A percentile compares a stretch with the other conserved stretches of the same genome.
These are phyloP conservation scores for Pseudorasbora parva DNA, from an alignment of 2,113 vertebrate species.

Conservation along the genomic window DNA sequence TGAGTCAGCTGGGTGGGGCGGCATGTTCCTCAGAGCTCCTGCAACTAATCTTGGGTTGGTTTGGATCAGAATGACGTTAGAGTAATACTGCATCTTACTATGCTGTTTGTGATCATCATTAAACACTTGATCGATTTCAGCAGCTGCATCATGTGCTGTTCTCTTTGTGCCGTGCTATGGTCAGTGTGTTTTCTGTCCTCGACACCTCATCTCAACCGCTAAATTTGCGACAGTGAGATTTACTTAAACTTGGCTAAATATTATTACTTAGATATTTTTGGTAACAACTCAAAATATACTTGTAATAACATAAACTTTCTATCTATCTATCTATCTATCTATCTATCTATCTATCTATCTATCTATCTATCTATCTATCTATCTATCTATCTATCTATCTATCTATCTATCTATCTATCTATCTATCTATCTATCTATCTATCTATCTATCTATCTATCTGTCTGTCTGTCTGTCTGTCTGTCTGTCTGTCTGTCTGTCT, in stretches of 20 bases:
- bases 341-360: no score
- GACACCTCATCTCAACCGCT: background rate
- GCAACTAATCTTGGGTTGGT: background rate
- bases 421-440: no score
- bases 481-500: no score
- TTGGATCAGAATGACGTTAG: background rate
- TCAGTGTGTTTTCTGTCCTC: background rate
- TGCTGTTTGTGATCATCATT: background rate
- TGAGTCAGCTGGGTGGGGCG: conserved; percentile 64
- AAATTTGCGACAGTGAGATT: background rate
- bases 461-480: no score
- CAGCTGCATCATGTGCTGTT: background rate
- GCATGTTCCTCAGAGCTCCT: background rate
- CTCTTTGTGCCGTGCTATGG: background rate
- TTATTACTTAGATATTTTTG: background rate
- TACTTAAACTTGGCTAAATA: background rate
- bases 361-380: no score
- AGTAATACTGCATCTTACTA: background rate
- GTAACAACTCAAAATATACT: background rate
- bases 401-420: no score
- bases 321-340: no score
- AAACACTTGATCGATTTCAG: conserved; percentile 15
- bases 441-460: no score
- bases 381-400: no score
- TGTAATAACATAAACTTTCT: no score